Conservation (phyloP, 2,888 invertebrate species). For the Mellilla xanthometata region DNA sequence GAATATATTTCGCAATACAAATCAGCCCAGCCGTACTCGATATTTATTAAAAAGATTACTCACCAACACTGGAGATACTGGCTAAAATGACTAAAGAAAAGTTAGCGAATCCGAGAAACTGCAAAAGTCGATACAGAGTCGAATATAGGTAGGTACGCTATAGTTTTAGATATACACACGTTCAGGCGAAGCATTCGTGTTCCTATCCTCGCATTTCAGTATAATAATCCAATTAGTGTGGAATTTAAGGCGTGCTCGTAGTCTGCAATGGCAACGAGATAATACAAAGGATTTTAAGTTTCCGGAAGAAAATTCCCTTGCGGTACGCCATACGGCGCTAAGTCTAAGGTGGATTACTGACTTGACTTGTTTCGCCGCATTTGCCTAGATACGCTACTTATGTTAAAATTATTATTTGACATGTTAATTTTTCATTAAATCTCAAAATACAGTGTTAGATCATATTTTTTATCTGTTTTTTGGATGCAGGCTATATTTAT, state of each 20-base stretch:
- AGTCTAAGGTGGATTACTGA: constrained; percentile 11
- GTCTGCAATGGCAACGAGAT: constrained; percentile 39
- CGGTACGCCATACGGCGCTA: constrained; percentile 20
- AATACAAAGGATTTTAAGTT: constrained; percentile 39
- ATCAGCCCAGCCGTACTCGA: too few species aligned
- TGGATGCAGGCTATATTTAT: too few species aligned
- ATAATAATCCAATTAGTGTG: constrained; percentile 64
- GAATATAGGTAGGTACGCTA: constrained; percentile 35
- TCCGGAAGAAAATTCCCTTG: constrained; percentile 28
- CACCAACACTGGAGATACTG: constrained; percentile 28
- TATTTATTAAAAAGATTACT: too few species aligned
- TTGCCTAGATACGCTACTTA: too few species aligned
- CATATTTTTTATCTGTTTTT: too few species aligned
- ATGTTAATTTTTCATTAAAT: too few species aligned
- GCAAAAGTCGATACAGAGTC: constrained; percentile 26
- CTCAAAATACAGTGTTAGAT: too few species aligned
- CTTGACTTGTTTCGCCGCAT: neutral
- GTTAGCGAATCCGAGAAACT: constrained; percentile 40
- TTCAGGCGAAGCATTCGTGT: constrained; percentile 38
- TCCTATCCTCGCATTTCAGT: constrained; percentile 46
- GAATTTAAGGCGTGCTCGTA: constrained; percentile 53
- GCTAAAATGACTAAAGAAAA: constrained; percentile 40
- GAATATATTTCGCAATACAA: too few species aligned
- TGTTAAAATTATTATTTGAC: too few species aligned
- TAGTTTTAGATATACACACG: constrained; percentile 34